Evolutionary conservation across 1,140 invertebrate genomes (phyloP).

Genomic region (Oedothorax gibbosus): DNA sequence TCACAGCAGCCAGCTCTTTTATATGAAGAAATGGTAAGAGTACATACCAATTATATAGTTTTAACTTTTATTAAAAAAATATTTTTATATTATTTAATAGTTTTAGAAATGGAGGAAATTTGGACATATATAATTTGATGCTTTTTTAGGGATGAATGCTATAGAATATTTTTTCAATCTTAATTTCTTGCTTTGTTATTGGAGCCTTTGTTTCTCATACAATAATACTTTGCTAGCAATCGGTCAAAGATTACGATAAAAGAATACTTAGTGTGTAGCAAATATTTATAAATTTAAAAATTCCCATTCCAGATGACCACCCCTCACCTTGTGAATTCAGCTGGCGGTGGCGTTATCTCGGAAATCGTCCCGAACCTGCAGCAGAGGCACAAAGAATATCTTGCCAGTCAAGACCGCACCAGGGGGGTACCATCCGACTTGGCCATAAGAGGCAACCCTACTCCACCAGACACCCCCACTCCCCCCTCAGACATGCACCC

Average conservation of each 20-base stretch:
- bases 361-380: conserved; percentile 66
- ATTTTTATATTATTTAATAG: not conserved
- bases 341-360: conserved; percentile 66
- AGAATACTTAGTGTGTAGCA: too few relatives aligned
- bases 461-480: conserved; percentile 62
- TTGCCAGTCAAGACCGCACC: not conserved
- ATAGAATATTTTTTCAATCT: too few relatives aligned
- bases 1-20: conserved; percentile 30
- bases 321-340: not conserved
- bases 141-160: not conserved
- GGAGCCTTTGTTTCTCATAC: too few relatives aligned
- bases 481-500: conserved; percentile 28
- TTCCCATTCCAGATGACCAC: too few relatives aligned
- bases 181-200: too few relatives aligned
- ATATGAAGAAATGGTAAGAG: conserved; percentile 43
- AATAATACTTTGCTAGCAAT: not conserved
- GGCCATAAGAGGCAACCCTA: conserved; percentile 32
- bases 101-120: not conserved
- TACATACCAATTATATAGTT: not conserved
- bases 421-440: too few relatives aligned
- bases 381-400: conserved; percentile 63
- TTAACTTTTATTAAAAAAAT: not conserved
- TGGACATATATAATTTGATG: not conserved
- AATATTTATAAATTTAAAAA: too few relatives aligned
- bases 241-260: too few relatives aligned